Evolutionary conservation across 2,888 invertebrate species (phyloP), one percentile per base, ranked within the genome.

Genomic region (Mesorhabditis spiculigera): DNA sequence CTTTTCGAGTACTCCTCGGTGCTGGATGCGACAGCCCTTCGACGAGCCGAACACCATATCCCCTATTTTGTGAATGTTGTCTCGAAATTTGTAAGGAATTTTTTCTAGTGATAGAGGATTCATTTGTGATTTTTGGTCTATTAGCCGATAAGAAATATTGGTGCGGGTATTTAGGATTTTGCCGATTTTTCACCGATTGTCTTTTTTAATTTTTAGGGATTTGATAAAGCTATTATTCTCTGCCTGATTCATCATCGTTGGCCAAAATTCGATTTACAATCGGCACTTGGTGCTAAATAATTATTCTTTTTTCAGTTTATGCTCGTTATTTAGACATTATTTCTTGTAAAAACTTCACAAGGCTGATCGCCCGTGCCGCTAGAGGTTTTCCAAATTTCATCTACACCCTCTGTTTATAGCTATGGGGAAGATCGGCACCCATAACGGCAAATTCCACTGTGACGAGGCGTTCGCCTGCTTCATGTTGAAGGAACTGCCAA

Each of bases 391-490:
- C 28, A 28, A 28, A 28, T 28, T 28, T 28, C 28, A 28, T 28
- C 28, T 28, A 28, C 50, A 8, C 50, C 50, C 50, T 50, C 50
- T 50, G 66, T 10, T 28, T 28, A 28, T 28, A 70, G 66, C 67
- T 69, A 43, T 41, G 10, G 73, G 75, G 10, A 67, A 70, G 42
- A 89, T 90, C 73, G 90, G 89, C 4, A 90, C 90, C 4, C 90
- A 90, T 81, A 87, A 91, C 89, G 95, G 95, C 0, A 79, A 78
- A 0, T 95, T 95, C 86, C 95, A 95, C 87, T 94, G 94, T 84
- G 95, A 96, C 86, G 95, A 96, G 87, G 93, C 91, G 0, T 88
- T 97, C n/a, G 97, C 95, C 0, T 95, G 95, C 86, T 93, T 90
- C 85, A 91, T 98, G 91, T 89, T 98, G 28, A 92, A 91, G 85